Conservation (phyloP, 2,113 vertebrate genomes). For the Pomatorhinus ruficollis region DNA sequence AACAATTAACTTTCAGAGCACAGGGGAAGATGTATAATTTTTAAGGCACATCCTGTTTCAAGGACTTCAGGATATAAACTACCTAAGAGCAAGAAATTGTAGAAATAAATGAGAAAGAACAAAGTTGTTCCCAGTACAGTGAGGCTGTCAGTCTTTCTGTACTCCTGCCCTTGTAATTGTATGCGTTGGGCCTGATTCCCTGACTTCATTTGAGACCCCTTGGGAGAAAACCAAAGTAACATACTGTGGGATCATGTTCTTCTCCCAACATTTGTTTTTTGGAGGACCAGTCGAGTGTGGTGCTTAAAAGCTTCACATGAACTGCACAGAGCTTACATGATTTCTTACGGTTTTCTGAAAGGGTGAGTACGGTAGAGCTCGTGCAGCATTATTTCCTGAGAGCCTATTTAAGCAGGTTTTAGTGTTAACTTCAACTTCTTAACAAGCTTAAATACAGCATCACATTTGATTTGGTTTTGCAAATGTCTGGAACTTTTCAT, state of each 20-base stretch:
- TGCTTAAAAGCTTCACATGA: neutral
- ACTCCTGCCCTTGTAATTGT: neutral
- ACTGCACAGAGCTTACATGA: neutral
- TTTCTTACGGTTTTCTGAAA: neutral
- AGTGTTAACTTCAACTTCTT: slow-evolving; percentile 19
- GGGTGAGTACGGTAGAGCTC: neutral
- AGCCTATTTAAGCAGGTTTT: slow-evolving; percentile 29
- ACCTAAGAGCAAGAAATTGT: neutral
- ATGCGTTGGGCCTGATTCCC: neutral
- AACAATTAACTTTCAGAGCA: neutral
- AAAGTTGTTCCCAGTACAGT: neutral
- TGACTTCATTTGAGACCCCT: neutral
- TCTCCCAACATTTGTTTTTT: neutral
- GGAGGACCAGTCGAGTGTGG: neutral
- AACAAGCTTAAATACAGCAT: slow-evolving; percentile 19
- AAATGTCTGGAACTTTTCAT: slow-evolving; percentile 39
- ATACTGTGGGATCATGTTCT: neutral
- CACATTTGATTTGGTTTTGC: slow-evolving; percentile 8
- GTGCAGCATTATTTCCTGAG: neutral
- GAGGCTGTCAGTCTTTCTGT: neutral
- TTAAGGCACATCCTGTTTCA: neutral
- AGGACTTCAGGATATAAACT: neutral
- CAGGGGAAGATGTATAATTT: neutral
- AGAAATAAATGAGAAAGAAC: neutral
- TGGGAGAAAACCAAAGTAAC: neutral